Evolutionary conservation across 2,113 vertebrate genomes (phyloP), one percentile per base, ranked within the genome.

Genomic region (Chamaea fasciata): DNA sequence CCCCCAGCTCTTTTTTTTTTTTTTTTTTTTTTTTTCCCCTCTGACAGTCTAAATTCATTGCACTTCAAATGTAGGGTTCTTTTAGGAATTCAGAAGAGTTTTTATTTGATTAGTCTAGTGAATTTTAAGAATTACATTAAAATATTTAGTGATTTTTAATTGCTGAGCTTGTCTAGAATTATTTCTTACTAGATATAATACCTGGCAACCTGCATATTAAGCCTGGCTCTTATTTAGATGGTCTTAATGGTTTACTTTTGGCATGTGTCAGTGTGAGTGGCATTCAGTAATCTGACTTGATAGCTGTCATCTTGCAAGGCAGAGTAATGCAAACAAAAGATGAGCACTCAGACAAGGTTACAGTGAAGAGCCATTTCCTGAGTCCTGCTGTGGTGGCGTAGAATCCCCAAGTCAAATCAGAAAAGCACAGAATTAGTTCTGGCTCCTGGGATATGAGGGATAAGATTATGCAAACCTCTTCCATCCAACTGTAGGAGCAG

Each of bases 241-340:
- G 35, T 90, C 84, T 94, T 94, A 82, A 75, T 83, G 62, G 71
- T 93, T 96, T 90, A 79, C 89, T 96, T 96, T 96, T 95, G 96
- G 79, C 91, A 62, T 75, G 64, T 91, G 69, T 95, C 89, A 77
- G 63, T 84, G 59, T 90, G 81, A 97, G 93, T 92, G 93, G 62
- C 87, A 88, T 95, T 93, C 73, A 15, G 84, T 96, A 96, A 97
- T 97, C 92, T 94, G 96, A 95, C 92, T 96, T 97, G 97, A 97
- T 95, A 96, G 94, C 94, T 97, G 96, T 97, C 97, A 96, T 89
- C 96, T 96, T 97, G 94, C 81, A 92, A 89, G 69, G 87, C 78
- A 46, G 76, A 74, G 74, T 83, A 90, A 91, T 70, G 94, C 86
- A 95, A 94, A 96, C 86, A 92, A 56, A 94, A 95, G 92, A 92